Base-by-base conservation (phyloP, 30 jellyfish, hydroid and myxozoan genomes). In the Haliclystus octoradiatus region DNA sequence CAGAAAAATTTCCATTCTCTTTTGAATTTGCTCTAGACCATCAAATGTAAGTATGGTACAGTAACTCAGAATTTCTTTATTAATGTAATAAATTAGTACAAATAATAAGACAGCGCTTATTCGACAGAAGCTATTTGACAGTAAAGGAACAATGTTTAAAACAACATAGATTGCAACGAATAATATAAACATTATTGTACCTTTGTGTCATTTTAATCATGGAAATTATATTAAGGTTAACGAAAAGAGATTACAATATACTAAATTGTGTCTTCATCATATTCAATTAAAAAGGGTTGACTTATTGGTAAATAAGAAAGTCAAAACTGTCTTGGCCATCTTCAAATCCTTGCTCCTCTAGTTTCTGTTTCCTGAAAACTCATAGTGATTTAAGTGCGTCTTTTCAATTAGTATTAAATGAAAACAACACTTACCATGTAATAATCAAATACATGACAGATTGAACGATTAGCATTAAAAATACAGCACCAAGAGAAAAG, bases 251-350 rank as follows among this genome's bases (percentile, higher is more conserved):
- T 34, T 12, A 67, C 15, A 67, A 67, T 19, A 60, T 13, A 13
- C 0, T 15, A 19, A 25, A 60, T 60, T 26, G 32, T 15, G 19
- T 12, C 19, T 26, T 5, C 7, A 26, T 13, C 27, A 3, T 62
- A 4, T 0, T 62, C 1, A 14, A 25, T 19, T 2, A 49, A 62
- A 23, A 62, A 25, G 19, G 1, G 2, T n/a, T n/a, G n/a, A 66
- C 28, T 25, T 13, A 15, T 2, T 19, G 23, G 23, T 4, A 0
- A 27, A 14, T 31, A 5, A 0, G 30, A 13, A 19, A 7, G 15
- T 7, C 68, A n/a, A n/a, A n/a, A n/a, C 95, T 89, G 75, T 89
- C 98, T 74, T 89, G 95, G 19, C 94, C 94, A 71, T 89, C 98
- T 35, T 89, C 93, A 52, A 89, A 89, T 13, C 98, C 98, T 65